Evolutionary conservation across 1,140 invertebrate genomes (phyloP).

Genomic region (Cylas formicarius): DNA sequence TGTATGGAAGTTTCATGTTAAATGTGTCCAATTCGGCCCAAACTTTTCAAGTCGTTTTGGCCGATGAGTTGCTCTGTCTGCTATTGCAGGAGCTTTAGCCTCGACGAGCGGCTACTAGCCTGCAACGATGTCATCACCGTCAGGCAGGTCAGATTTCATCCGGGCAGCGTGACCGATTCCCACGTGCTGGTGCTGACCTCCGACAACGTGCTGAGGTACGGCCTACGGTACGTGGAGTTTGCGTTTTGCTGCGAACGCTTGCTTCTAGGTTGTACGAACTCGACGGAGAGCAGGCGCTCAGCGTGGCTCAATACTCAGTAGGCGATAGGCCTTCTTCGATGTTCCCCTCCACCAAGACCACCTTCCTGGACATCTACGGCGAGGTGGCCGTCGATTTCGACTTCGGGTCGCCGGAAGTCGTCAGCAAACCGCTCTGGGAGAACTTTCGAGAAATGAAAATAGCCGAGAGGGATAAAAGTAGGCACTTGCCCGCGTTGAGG

Average conservation of each 20-base stretch:
- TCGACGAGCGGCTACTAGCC: slow-evolving; percentile 56
- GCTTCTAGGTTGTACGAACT: slow-evolving; percentile 46
- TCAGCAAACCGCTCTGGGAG: slow-evolving; percentile 1
- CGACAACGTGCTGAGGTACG: slow-evolving; percentile 72
- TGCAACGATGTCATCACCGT: slow-evolving; percentile 53
- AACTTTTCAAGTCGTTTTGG: too few relatives aligned
- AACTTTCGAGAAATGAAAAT: slow-evolving; percentile 2
- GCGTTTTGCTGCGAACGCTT: slow-evolving; percentile 14
- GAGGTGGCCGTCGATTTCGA: slow-evolving; percentile 80
- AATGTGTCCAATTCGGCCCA: too few relatives aligned
- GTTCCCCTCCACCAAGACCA: slow-evolving; percentile 46
- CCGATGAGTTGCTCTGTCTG: too few relatives aligned
- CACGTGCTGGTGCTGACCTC: slow-evolving; percentile 73
- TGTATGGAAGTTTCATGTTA: too few relatives aligned
- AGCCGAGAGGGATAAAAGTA: slow-evolving; percentile 8
- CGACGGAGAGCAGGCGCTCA: slow-evolving; percentile 35
- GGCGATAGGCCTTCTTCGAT: slow-evolving; percentile 48
- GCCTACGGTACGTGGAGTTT: neutral
- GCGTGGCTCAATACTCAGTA: slow-evolving; percentile 51
- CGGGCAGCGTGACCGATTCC: slow-evolving; percentile 64
- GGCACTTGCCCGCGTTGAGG: neutral
- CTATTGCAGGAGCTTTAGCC: slow-evolving; percentile 39
- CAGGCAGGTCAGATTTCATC: slow-evolving; percentile 71
- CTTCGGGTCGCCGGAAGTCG: slow-evolving; percentile 55
- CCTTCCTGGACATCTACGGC: slow-evolving; percentile 60